Evolutionary conservation across 1,140 invertebrate genomes (phyloP), one percentile per base, ranked within the genome.

Genomic region (Cydia splendana): DNA sequence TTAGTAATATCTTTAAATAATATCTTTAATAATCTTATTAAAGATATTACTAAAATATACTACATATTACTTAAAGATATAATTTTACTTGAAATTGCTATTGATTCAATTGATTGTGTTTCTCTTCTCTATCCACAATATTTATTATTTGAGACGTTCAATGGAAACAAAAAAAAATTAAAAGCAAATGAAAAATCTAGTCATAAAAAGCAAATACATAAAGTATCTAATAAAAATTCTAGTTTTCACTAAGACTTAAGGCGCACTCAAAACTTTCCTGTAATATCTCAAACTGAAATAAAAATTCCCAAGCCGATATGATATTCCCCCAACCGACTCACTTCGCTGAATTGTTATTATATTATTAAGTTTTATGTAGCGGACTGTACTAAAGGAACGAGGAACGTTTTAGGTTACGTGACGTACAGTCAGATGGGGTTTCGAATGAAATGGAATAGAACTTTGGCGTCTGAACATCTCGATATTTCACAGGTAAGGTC

Each of bases 331-430:
- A 15, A 48, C 51, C n/a, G 51, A 18, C 5, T 53, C 51, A 53
- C 15, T 53, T 48, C 12, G n/a, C 51, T 53, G 67, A 71, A 71
- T 71, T 71, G 67, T 71, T 71, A 71, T 71, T 71, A 71, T 71
- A 71, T 71, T 71, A 71, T 71, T 71, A 71, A 71, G 67, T 71
- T 71, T 71, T 71, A 71, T 71, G 67, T 42, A 42, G 38, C 15
- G 30, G 18, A 42, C 67, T 71, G 67, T 71, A 71, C 67, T 38
- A 71, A 20, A 38, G 67, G 67, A 71, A 71, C 34, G 51, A 10
- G 57, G 53, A 62, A 62, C 57, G 20, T 62, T 62, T 62, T 24
- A 62, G 20, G 57, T 24, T 18, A 62, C 57, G 57, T 62, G 57
- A 62, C 20, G 57, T 24, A 62, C 57, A 62, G 57, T 24, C 20